Evolutionary conservation across 2,797 vertebrate species (phyloP).

Genomic region (Anguilla anguilla): DNA sequence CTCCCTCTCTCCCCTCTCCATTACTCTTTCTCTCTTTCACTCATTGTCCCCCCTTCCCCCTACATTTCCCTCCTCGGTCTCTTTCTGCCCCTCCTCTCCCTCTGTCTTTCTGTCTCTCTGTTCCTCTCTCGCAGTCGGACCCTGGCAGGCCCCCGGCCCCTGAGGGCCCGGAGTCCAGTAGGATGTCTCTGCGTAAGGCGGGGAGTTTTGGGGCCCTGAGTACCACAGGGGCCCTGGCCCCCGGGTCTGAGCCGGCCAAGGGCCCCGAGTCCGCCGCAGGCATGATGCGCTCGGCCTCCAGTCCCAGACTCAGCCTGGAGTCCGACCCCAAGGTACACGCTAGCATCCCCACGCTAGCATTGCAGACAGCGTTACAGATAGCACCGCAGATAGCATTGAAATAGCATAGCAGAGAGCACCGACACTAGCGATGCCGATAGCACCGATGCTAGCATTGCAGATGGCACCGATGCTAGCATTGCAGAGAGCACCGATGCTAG

Average conservation of each 20-base stretch:
- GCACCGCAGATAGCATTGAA: too few relatives aligned
- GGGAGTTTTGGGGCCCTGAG: conserved; percentile 78
- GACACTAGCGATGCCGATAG: too few relatives aligned
- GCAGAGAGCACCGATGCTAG: too few relatives aligned
- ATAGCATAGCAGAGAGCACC: too few relatives aligned
- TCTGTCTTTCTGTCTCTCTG: neutral
- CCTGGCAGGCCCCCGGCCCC: conserved; percentile 58
- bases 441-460: too few relatives aligned
- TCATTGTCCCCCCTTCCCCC: too few relatives aligned
- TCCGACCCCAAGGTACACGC: conserved; percentile 67
- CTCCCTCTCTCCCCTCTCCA: too few relatives aligned
- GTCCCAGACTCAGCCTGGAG: conserved; percentile 79
- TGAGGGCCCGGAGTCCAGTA: conserved; percentile 77
- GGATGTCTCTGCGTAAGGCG: conserved; percentile 78
- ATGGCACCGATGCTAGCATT: too few relatives aligned
- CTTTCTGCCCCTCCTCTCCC: neutral
- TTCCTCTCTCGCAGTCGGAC: conserved; percentile 55
- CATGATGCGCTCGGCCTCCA: conserved; percentile 81
- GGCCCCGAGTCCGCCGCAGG: conserved; percentile 59
- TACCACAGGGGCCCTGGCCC: conserved; percentile 65
- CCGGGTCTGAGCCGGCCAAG: conserved; percentile 63
- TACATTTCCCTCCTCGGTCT: neutral
- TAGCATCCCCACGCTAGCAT: too few relatives aligned
- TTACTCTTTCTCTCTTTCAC: too few relatives aligned
- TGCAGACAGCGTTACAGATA: too few relatives aligned